Evolutionary conservation across 2,888 invertebrate genomes (phyloP).

Genomic region (Beris morrisii): DNA sequence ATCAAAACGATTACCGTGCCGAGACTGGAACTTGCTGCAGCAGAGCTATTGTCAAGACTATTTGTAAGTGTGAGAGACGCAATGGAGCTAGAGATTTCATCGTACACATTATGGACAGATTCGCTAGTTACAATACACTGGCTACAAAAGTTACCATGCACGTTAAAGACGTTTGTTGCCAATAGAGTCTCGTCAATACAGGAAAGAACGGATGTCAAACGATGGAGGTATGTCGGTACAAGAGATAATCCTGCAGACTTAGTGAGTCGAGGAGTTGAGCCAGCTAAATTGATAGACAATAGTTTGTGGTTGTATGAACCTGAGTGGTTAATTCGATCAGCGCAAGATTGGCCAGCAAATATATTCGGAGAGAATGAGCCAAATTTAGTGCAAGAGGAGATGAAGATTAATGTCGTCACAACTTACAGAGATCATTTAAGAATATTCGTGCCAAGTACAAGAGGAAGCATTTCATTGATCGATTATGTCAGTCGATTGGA

Average conservation of each 20-base stretch:
- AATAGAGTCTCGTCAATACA: conserved; percentile 33
- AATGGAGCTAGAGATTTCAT: neutral
- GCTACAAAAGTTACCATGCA: conserved; percentile 9
- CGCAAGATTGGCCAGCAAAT: conserved; percentile 21
- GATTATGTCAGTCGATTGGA: too few relatives aligned
- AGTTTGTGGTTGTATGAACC: conserved; percentile 29
- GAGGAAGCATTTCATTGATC: too few relatives aligned
- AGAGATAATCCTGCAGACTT: conserved; percentile 35
- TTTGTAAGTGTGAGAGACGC: neutral
- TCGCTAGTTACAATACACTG: conserved; percentile 33
- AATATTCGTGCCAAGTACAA: too few relatives aligned
- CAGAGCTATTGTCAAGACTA: conserved; percentile 19
- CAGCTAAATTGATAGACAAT: conserved; percentile 13
- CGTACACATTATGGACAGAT: conserved; percentile 34
- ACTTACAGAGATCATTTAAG: too few relatives aligned
- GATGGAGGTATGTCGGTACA: conserved; percentile 23
- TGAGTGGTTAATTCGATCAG: neutral
- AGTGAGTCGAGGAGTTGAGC: conserved; percentile 14
- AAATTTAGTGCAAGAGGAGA: too few relatives aligned
- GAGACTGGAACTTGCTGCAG: conserved; percentile 24
- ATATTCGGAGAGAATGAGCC: too few relatives aligned
- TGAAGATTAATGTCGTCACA: too few relatives aligned
- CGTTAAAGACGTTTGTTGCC: conserved; percentile 27
- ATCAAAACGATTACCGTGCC: conserved; percentile 32
- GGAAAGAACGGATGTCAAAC: conserved; percentile 5